Conservation (phyloP, 1,140 invertebrate species). For the Bombus vancouverensis region DNA sequence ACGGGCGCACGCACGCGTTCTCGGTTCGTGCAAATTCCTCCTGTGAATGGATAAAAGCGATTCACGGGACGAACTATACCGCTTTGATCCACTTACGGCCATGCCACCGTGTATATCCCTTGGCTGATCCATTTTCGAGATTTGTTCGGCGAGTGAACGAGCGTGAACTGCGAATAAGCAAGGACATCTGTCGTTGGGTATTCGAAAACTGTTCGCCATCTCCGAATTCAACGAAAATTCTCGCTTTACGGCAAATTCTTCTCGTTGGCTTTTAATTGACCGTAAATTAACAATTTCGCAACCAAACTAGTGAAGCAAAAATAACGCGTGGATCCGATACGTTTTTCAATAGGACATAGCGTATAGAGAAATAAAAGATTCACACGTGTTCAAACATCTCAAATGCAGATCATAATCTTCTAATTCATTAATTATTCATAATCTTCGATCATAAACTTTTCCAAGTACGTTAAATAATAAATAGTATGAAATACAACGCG, state of each 20-base stretch:
- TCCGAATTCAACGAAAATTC: background rate
- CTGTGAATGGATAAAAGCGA: constrained; percentile 54
- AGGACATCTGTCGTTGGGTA: too few species aligned
- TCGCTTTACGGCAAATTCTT: background rate
- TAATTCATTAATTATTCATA: too few species aligned
- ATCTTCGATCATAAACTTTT: too few species aligned
- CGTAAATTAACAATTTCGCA: too few species aligned
- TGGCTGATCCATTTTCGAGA: constrained; percentile 37
- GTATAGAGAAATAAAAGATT: too few species aligned
- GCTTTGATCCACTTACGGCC: constrained; percentile 57
- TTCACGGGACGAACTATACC: constrained; percentile 13
- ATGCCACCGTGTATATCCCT: background rate
- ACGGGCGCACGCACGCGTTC: background rate
- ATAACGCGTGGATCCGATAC: too few species aligned
- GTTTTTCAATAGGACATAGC: too few species aligned
- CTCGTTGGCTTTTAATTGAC: background rate
- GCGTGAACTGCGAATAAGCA: background rate
- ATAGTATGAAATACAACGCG: too few species aligned
- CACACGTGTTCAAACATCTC: too few species aligned
- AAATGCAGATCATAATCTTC: too few species aligned
- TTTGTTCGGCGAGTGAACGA: background rate
- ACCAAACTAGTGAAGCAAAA: too few species aligned
- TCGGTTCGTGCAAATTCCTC: constrained; percentile 36
- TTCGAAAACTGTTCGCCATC: background rate
- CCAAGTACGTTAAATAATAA: too few species aligned